These are phyloP conservation scores for Neuroterus valhalla DNA, from an alignment of 1,140 invertebrate species.

Conservation along the genomic window DNA sequence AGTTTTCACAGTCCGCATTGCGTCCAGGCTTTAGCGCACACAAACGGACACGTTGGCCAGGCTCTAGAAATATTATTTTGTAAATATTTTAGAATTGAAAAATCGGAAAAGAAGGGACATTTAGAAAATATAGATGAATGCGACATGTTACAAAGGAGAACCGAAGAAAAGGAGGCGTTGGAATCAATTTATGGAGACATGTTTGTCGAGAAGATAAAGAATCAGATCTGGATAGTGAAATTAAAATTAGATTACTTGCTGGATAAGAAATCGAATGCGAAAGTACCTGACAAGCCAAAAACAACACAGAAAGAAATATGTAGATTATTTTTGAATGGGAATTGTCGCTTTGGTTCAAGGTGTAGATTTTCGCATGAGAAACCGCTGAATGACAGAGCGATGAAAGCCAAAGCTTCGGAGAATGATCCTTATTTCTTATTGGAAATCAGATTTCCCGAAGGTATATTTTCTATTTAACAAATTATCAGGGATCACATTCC, in stretches of 20 bases:
- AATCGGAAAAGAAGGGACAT: slow-evolving; percentile 56
- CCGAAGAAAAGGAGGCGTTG: slow-evolving; percentile 82
- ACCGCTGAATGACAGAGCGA: slow-evolving; percentile 65
- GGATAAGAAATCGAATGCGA: slow-evolving; percentile 77
- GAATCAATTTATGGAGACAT: slow-evolving; percentile 83
- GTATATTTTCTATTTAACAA: slow-evolving; percentile 60
- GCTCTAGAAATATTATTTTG: slow-evolving; percentile 81
- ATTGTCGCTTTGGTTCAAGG: slow-evolving; percentile 82
- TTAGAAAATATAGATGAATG: slow-evolving; percentile 66
- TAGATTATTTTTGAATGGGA: slow-evolving; percentile 80
- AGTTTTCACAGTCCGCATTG: slow-evolving; percentile 85
- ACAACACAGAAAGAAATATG: slow-evolving; percentile 79
- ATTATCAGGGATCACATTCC: too few species aligned
- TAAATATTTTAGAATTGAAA: slow-evolving; percentile 80
- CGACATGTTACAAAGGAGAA: slow-evolving; percentile 79
- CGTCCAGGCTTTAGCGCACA: slow-evolving; percentile 80
- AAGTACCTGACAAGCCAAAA: slow-evolving; percentile 70
- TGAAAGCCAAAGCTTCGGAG: slow-evolving; percentile 59
- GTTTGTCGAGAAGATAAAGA: slow-evolving; percentile 80
- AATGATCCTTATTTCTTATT: slow-evolving; percentile 76
- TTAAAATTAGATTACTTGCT: slow-evolving; percentile 81
- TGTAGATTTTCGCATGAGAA: slow-evolving; percentile 84
- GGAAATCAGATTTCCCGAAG: slow-evolving; percentile 83
- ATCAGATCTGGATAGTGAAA: slow-evolving; percentile 80
- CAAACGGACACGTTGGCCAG: slow-evolving; percentile 79